A percentile compares a stretch with the other conserved stretches of the same genome.
Conservation (phyloP, 2,113 vertebrate species). For the Siphamia tubifer region DNA sequence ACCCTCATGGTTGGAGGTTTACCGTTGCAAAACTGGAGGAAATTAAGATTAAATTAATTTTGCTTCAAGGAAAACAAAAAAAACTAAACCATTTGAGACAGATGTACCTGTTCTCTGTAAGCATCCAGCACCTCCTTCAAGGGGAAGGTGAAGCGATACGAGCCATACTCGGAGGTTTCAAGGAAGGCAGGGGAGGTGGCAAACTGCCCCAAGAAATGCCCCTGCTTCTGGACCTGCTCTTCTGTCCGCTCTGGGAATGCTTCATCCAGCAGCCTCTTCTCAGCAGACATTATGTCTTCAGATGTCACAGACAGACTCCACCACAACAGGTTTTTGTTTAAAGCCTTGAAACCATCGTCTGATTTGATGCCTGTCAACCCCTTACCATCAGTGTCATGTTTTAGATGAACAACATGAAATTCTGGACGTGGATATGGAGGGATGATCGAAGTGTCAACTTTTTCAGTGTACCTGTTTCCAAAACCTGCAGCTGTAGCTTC, state of each 20-base stretch:
- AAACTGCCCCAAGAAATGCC: conserved; percentile 26
- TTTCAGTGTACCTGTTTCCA: not conserved
- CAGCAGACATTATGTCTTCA: conserved; percentile 1
- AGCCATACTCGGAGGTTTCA: conserved; percentile 8
- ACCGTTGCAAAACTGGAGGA: not conserved
- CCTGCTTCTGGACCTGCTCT: not conserved
- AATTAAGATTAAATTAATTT: conserved; percentile 2
- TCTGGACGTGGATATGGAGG: not conserved
- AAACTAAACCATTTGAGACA: too few species aligned
- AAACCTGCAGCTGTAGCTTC: not conserved
- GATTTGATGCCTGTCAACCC: not conserved
- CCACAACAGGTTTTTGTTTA: fast-evolving
- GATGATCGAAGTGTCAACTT: not conserved
- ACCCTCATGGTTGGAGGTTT: not conserved
- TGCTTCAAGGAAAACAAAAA: too few species aligned
- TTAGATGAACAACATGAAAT: conserved; percentile 9
- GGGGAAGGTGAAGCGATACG: conserved; percentile 40
- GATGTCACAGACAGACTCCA: conserved; percentile 26
- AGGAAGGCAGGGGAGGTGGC: conserved; percentile 15
- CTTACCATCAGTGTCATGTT: not conserved
- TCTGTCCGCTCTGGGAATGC: not conserved
- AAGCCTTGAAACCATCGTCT: not conserved
- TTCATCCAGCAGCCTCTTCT: conserved; percentile 7
- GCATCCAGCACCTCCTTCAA: conserved; percentile 27
- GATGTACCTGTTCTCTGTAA: conserved; percentile 15